Evolutionary conservation across 2,888 invertebrate species (phyloP), one percentile per base, ranked within the genome.

Genomic region (Luperina testacea): DNA sequence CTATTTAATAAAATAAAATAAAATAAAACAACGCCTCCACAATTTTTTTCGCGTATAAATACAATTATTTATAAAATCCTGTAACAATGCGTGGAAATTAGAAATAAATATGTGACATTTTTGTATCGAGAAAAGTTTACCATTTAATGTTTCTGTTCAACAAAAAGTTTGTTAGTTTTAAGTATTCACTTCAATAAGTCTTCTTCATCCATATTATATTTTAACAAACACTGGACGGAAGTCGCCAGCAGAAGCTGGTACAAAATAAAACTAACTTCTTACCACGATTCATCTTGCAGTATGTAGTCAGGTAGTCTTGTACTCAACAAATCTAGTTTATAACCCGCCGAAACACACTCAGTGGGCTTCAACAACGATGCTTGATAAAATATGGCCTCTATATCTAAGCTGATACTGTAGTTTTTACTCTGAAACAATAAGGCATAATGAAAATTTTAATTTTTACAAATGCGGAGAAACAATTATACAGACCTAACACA

Each of bases 311-410:
- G 94, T 48, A 94, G 82, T 78, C 88, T 91, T 8, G 83, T 86
- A 59, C 78, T 81, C 48, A 95, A 61, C 38, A 95, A 83, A 53
- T 91, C 88, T 61, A 96, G 89, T 72, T 98, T 97, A 92, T 98
- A 98, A 0, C 98, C 97, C 0, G 98, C 98, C 0, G 98, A 98
- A 15, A 97, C 95, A 72, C 98, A 98, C 85, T 98, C 98, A 0
- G 98, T 97, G 0, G 99, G 99, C 90, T 98, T 97, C 48, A 98
- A 96, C 61, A 98, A 98, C 2, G 97, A 96, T 45, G 98, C 97
- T 82, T 98, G 94, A 24, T 90, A 82, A 53, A 97, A 83, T 68
- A 97, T 95, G 17, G 95, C 92, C 5, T 93, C 89, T 71, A 97
- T 75, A 13, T 95, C 91, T 61, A 95, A 84, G 20, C 92, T 90